Evolutionary conservation across 2,888 invertebrate species (phyloP), one percentile per base, ranked within the genome.

Genomic region (Oligia fasciuncula): DNA sequence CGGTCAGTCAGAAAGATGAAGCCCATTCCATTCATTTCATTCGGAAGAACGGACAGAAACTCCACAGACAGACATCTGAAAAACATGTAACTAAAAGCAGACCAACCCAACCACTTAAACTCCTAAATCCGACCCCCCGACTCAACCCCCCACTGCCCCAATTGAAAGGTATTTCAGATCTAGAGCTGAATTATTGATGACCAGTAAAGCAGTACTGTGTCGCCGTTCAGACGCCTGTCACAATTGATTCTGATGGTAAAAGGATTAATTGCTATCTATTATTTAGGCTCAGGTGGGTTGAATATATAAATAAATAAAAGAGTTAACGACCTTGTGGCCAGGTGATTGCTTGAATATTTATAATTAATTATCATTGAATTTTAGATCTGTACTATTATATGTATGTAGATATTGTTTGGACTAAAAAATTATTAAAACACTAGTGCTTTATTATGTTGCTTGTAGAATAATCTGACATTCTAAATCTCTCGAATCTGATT

Each of bases 191-290:
- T 85, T 77, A 80, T 85, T 84, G 75, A 85, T 85, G 81, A 29
- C 1, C 65, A 54, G 86, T 91, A 91, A 91, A 90, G 87, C 90
- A 89, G 82, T 89, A 88, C 84, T 87, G 90, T 92, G 92, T 92
- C 85, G 40, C 71, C 71, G 76, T 57, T 67, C 82, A 81, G 77
- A 51, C 68, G 83, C 73, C 78, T 71, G 78, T 75, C 81, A 75
- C 62, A 77, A 77, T 74, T 67, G 74, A 78, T 78, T 74, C 66
- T 76, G 68, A 80, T 69, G 72, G 51, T 46, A 60, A 63, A 66
- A 65, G 82, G 73, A 83, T 86, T 86, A 84, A 88, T 89, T 81
- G 71, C 35, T 2, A 79, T 86, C 29, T 79, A 82, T 87, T 85
- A 87, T 86, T 85, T 77, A 89, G 67, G 14, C 19, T 66, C 65